Evolutionary conservation across 2,797 vertebrate species (phyloP).

Genomic region (Tiaroga cobitis): DNA sequence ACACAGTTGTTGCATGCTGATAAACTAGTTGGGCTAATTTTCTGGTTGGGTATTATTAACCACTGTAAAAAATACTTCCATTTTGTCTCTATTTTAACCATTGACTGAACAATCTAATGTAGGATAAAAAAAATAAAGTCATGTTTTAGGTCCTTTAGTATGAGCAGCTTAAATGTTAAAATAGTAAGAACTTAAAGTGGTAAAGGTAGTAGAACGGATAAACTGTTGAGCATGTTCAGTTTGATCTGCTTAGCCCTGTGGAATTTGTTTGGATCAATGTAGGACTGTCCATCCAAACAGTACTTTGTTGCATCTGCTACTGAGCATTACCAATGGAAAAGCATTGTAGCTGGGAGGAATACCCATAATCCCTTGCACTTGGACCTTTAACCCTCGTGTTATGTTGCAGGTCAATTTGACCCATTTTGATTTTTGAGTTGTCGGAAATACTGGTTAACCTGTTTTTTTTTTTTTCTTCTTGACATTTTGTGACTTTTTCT

Average conservation of each 20-base stretch:
- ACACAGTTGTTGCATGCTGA: background rate
- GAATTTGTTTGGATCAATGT: background rate
- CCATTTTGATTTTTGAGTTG: background rate
- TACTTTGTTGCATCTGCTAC: background rate
- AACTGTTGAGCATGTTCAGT: background rate
- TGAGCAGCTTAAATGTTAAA: background rate
- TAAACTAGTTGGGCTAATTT: background rate
- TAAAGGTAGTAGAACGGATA: background rate
- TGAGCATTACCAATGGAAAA: background rate
- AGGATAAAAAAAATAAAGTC: background rate
- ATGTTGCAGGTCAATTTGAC: background rate
- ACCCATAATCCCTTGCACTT: background rate
- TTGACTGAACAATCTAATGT: background rate
- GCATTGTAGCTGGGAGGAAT: background rate
- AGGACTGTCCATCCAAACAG: background rate
- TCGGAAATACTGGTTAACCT: too few relatives aligned
- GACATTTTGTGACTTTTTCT: too few relatives aligned
- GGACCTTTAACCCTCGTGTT: background rate
- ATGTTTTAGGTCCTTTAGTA: background rate
- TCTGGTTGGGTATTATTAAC: background rate
- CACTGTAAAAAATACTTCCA: background rate
- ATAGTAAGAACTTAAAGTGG: background rate
- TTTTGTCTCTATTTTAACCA: background rate
- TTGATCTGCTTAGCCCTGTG: background rate
- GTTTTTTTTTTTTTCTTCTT: too few relatives aligned